Conservation (phyloP, 2,888 invertebrate genomes). For the Barypeithes pellucidus region DNA sequence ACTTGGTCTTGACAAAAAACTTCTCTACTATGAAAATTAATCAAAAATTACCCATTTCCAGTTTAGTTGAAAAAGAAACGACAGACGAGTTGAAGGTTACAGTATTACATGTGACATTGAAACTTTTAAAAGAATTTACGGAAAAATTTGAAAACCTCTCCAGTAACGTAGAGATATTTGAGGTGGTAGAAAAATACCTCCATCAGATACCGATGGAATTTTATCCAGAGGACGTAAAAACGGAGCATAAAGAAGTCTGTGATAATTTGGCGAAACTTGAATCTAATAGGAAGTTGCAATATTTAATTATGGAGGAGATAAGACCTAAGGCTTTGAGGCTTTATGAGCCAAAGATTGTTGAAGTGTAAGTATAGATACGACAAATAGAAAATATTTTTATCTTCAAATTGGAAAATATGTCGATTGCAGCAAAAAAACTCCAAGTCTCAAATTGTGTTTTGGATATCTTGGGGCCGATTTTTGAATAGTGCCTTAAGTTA, state of each 20-base stretch:
- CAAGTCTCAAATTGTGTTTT: no score
- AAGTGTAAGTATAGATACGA: constrained; percentile 77
- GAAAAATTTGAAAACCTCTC: constrained; percentile 70
- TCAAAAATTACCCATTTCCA: constrained; percentile 73
- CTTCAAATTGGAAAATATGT: no score
- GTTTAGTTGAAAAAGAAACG: constrained; percentile 73
- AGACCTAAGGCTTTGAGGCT: constrained; percentile 87
- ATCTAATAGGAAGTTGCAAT: constrained; percentile 74
- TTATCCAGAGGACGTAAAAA: constrained; percentile 76
- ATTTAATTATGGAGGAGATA: constrained; percentile 76
- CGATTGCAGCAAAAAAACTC: no score
- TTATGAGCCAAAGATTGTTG: constrained; percentile 90
- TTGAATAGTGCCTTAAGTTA: no score
- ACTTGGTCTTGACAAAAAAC: constrained; percentile 74
- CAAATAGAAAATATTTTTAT: no score
- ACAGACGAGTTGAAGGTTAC: constrained; percentile 79
- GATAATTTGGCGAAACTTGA: constrained; percentile 72
- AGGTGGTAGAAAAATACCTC: constrained; percentile 74
- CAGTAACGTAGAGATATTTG: constrained; percentile 70
- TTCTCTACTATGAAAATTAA: constrained; percentile 62
- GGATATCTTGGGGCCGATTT: no score
- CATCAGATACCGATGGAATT: constrained; percentile 74
- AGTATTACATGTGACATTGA: constrained; percentile 73
- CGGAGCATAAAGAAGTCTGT: constrained; percentile 69
- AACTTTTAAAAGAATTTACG: constrained; percentile 76